A percentile compares a stretch with the other conserved stretches of the same genome.
phyloP scores from a whole-genome alignment of 2,113 vertebrate species.

The Tichodroma muraria region DNA sequence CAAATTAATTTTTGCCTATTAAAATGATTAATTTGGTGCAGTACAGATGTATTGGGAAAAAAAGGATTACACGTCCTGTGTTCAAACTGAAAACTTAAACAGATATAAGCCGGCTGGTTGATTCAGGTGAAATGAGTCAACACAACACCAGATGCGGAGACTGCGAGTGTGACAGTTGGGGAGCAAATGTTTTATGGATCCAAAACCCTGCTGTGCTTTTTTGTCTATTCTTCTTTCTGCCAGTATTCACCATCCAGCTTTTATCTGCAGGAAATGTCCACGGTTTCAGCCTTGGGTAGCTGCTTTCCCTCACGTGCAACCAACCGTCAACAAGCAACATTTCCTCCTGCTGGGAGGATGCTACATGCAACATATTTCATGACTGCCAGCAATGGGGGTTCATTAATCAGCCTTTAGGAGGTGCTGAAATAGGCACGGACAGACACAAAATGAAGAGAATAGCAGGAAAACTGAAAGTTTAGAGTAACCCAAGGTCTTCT shows the following conservation, averaged over 20 bases:
- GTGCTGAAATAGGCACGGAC: not conserved
- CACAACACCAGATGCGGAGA: conserved; percentile 57
- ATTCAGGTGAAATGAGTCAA: conserved; percentile 67
- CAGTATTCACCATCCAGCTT: not conserved
- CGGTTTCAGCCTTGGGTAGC: not conserved
- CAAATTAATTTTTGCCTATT: not conserved
- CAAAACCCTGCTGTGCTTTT: conserved; percentile 62
- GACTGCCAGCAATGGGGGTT: not conserved
- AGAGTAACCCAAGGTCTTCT: not conserved
- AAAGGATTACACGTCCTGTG: not conserved
- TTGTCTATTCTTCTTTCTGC: conserved; percentile 23
- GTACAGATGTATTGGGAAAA: not conserved
- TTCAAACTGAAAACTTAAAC: conserved; percentile 40
- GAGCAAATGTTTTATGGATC: conserved; percentile 60
- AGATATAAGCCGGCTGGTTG: conserved; percentile 33
- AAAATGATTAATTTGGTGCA: not conserved
- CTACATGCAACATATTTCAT: not conserved
- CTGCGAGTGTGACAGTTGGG: conserved; percentile 54
- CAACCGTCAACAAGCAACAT: not conserved
- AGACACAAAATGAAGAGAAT: not conserved
- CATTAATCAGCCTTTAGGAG: conserved; percentile 30
- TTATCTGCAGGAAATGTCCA: not conserved
- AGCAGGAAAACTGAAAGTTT: not conserved
- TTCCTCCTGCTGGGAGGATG: not conserved
- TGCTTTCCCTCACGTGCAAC: not conserved